Percentiles rank a stretch among this genome's conserved stretches.
These are phyloP conservation scores for Coleophora flavipennella DNA, from an alignment of 2,888 invertebrate species.

Conservation along the genomic window DNA sequence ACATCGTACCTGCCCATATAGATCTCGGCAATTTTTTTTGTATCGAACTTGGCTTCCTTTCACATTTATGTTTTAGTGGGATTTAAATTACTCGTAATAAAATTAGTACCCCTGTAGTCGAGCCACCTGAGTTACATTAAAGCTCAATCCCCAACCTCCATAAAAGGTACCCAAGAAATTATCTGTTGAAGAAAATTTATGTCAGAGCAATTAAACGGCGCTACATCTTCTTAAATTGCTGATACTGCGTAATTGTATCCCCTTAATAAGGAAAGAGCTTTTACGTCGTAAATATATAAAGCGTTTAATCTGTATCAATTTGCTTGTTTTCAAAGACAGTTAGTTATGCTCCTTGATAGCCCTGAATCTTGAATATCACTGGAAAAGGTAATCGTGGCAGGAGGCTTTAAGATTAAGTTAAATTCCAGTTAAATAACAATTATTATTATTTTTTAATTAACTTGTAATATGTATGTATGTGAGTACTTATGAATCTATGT, in stretches of 20 bases:
- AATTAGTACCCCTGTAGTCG: constrained; percentile 4
- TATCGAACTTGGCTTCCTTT: too few species aligned
- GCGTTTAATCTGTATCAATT: constrained; percentile 49
- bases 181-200: constrained; percentile 57
- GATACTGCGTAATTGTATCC: constrained; percentile 57
- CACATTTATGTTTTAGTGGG: too few species aligned
- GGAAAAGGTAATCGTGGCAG: neutral
- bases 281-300: constrained; percentile 53
- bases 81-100: neutral
- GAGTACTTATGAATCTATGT: too few species aligned
- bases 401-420: neutral
- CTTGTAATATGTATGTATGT: too few species aligned
- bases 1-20: too few species aligned
- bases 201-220: constrained; percentile 51
- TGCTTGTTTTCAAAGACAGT: constrained; percentile 44
- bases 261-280: constrained; percentile 49
- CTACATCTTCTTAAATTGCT: constrained; percentile 57
- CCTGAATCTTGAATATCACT: too few species aligned
- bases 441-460: too few species aligned
- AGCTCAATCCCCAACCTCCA: constrained; percentile 35
- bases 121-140: constrained; percentile 30
- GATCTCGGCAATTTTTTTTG: too few species aligned
- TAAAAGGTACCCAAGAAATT: constrained; percentile 45
- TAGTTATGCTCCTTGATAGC: neutral
- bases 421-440: too few species aligned